A percentile compares a stretch with the other conserved stretches of the same genome.
Evolutionary conservation across 2,113 vertebrate genomes (phyloP).

Genomic region (Macquaria australasica): DNA sequence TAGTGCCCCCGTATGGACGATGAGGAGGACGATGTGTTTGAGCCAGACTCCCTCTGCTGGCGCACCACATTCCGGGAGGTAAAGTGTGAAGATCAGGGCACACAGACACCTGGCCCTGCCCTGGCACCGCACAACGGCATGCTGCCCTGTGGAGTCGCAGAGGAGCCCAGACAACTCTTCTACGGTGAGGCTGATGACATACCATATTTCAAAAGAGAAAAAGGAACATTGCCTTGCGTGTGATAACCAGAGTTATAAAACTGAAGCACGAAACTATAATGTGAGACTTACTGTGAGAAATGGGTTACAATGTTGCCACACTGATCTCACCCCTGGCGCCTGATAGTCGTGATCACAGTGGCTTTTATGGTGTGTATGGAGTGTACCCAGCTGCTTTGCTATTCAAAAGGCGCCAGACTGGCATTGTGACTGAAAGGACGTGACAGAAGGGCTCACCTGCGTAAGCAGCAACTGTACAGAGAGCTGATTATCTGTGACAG

Average conservation of each 20-base stretch:
- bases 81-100: conserved; percentile 83
- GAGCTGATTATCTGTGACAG: conserved; percentile 57
- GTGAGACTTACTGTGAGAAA: conserved; percentile 54
- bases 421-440: conserved; percentile 66
- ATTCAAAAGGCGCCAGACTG: conserved; percentile 80
- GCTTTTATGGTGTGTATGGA: conserved; percentile 77
- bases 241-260: conserved; percentile 74
- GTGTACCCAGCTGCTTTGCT: conserved; percentile 82
- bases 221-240: conserved; percentile 43
- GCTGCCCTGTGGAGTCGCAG: conserved; percentile 82
- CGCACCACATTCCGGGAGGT: conserved; percentile 79
- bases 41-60: conserved; percentile 74
- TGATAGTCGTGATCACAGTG: conserved; percentile 67
- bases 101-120: conserved; percentile 82
- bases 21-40: conserved; percentile 87
- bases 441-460: conserved; percentile 71
- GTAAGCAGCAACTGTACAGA: conserved; percentile 32
- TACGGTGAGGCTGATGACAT: conserved; percentile 78
- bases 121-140: conserved; percentile 78
- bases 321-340: conserved; percentile 76
- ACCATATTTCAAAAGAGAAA: conserved; percentile 40
- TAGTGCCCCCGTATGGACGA: conserved; percentile 84
- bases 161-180: conserved; percentile 85
- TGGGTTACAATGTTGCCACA: conserved; percentile 38
- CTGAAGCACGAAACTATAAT: conserved; percentile 17